Conservation (phyloP, 2,888 invertebrate genomes). For the Frankliniella intonsa region DNA sequence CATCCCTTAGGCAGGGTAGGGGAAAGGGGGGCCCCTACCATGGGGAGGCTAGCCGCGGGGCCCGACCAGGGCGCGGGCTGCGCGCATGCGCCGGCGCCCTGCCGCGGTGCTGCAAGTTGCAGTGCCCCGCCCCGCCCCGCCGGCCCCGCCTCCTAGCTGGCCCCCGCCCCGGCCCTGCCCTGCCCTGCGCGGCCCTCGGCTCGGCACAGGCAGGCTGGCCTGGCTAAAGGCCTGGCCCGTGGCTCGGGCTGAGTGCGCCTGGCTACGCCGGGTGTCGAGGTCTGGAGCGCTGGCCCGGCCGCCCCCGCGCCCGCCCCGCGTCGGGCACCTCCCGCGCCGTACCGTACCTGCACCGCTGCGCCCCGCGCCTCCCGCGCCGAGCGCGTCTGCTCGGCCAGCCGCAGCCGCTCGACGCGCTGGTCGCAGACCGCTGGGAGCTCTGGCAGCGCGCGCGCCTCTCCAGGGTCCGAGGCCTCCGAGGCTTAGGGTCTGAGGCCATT, state of each 20-base stretch:
- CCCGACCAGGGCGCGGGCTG: background rate
- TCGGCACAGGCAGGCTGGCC: background rate
- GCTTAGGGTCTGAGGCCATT: background rate
- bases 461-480: background rate
- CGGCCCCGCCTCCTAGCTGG: background rate
- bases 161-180: background rate
- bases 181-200: background rate
- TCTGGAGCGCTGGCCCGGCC: background rate
- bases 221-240: background rate
- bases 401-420: no score
- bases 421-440: no score
- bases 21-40: no score
- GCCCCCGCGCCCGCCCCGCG: background rate
- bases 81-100: background rate
- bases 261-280: background rate
- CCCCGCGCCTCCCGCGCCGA: background rate
- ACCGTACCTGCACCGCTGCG: background rate
- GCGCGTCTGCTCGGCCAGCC: background rate
- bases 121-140: background rate
- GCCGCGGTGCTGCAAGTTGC: constrained; percentile 11
- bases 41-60: background rate
- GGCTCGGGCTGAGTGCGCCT: background rate
- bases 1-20: no score
- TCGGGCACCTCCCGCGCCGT: background rate
- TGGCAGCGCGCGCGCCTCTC: no score